Evolutionary conservation across 2,888 invertebrate genomes (phyloP).

Genomic region (Dorcus parallelipipedus): DNA sequence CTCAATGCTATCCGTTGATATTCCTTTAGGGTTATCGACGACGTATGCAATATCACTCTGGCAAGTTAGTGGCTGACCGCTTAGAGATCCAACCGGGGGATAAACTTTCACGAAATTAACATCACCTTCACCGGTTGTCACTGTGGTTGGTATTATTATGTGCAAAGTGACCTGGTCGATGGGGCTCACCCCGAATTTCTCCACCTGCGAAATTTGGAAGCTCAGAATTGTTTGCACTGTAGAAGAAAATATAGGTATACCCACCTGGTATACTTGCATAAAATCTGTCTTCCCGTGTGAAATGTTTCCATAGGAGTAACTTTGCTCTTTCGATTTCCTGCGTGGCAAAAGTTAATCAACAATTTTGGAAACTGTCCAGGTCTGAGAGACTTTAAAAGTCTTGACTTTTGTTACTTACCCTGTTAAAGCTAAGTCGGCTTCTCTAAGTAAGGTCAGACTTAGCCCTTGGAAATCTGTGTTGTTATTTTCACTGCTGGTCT

Average conservation of each 20-base stretch:
- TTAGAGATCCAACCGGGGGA: conserved; percentile 27
- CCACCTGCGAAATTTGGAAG: conserved; percentile 13
- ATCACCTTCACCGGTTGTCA: conserved; percentile 14
- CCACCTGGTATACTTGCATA: conserved; percentile 36
- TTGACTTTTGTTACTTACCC: conserved; percentile 38
- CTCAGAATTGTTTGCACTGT: not conserved
- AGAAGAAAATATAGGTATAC: conserved; percentile 3
- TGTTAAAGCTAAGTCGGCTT: conserved; percentile 43
- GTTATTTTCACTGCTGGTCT: conserved; percentile 43
- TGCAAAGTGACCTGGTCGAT: conserved; percentile 40
- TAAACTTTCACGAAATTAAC: conserved; percentile 28
- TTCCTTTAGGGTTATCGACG: conserved; percentile 13
- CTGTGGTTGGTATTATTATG: conserved; percentile 40
- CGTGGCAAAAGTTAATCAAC: not conserved
- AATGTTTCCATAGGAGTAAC: conserved; percentile 39
- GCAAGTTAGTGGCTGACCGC: conserved; percentile 34
- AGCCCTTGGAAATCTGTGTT: conserved; percentile 16
- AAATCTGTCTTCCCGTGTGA: conserved; percentile 31
- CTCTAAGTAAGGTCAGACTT: conserved; percentile 24
- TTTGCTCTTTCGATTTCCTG: conserved; percentile 44
- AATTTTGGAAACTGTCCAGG: too few relatives aligned
- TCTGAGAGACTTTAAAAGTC: not conserved
- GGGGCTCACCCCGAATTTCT: conserved; percentile 45
- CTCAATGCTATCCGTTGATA: not conserved
- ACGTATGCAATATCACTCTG: conserved; percentile 28